These are phyloP conservation scores for Scaptodrosophila latifasciaeformis DNA, from an alignment of 2,888 invertebrate genomes.

Conservation along the genomic window DNA sequence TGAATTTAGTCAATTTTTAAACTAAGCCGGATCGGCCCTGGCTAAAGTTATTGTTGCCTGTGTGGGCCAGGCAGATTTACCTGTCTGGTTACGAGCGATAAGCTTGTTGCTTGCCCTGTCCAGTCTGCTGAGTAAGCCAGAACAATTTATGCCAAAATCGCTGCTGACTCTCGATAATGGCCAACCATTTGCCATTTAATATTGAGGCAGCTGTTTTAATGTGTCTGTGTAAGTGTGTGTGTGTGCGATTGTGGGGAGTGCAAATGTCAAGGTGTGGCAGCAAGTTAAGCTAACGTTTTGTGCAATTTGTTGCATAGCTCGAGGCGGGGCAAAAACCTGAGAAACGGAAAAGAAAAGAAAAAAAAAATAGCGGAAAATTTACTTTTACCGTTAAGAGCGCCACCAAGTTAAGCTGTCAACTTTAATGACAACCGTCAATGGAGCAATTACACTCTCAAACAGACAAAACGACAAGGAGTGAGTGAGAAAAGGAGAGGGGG, in stretches of 20 bases:
- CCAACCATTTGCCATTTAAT: background rate
- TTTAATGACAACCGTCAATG: too few relatives aligned
- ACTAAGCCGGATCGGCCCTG: too few relatives aligned
- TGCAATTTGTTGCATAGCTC: background rate
- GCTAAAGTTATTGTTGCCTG: too few relatives aligned
- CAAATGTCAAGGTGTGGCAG: background rate
- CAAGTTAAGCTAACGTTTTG: background rate
- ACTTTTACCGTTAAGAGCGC: background rate
- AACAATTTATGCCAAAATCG: background rate
- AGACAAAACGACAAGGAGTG: too few relatives aligned
- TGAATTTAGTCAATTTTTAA: too few relatives aligned
- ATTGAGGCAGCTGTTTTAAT: background rate
- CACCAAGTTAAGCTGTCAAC: background rate
- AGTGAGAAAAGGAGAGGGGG: too few relatives aligned
- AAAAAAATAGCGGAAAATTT: constrained; percentile 1
- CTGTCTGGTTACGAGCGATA: too few relatives aligned
- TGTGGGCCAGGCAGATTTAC: too few relatives aligned
- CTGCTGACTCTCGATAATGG: background rate
- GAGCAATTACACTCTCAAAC: too few relatives aligned
- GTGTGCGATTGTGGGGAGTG: background rate
- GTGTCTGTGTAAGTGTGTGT: background rate
- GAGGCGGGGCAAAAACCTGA: background rate
- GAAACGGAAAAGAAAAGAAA: too few relatives aligned
- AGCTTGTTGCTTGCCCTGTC: too few relatives aligned
- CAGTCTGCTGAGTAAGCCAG: too few relatives aligned